A percentile compares a stretch with the other conserved stretches of the same genome.
Conservation (phyloP, 2,888 invertebrate species). For the Leucophora obtusa region DNA sequence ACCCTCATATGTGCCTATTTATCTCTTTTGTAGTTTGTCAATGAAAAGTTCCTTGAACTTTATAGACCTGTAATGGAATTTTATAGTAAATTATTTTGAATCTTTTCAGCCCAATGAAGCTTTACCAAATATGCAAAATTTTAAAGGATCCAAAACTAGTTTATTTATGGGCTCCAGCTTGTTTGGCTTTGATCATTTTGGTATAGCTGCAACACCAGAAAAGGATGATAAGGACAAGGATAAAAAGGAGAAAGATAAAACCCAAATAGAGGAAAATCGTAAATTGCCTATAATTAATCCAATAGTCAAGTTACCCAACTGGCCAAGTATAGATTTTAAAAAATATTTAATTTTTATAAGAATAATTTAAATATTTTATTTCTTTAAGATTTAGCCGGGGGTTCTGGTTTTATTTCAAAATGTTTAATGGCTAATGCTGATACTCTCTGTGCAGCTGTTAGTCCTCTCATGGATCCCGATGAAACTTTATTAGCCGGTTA, state of each 20-base stretch:
- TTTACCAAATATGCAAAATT: slow-evolving; percentile 78
- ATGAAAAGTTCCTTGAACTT: slow-evolving; percentile 10
- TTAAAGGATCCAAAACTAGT: slow-evolving; percentile 82
- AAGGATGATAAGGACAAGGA: slow-evolving; percentile 76
- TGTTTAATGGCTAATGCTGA: slow-evolving; percentile 97
- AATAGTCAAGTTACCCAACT: slow-evolving; percentile 89
- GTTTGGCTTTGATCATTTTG: slow-evolving; percentile 76
- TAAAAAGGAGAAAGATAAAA: slow-evolving; percentile 72
- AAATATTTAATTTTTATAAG: neutral
- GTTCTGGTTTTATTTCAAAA: slow-evolving; percentile 93
- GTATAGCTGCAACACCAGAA: slow-evolving; percentile 73
- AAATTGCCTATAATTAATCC: slow-evolving; percentile 94
- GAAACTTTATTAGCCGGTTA: slow-evolving; percentile 92
- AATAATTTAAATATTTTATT: neutral
- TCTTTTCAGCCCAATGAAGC: slow-evolving; percentile 76
- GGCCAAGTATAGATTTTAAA: slow-evolving; percentile 85
- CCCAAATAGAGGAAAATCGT: slow-evolving; percentile 81
- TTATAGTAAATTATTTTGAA: slow-evolving; percentile 24
- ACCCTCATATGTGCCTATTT: slow-evolving; percentile 13
- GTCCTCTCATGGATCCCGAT: slow-evolving; percentile 95
- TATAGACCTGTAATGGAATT: neutral
- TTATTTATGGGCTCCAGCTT: slow-evolving; percentile 79
- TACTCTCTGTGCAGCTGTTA: slow-evolving; percentile 96
- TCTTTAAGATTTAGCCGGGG: slow-evolving; percentile 58
- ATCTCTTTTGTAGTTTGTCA: slow-evolving; percentile 45